These are phyloP conservation scores for Cryptocephalus primarius DNA, from an alignment of 2,888 invertebrate genomes.

Conservation along the genomic window DNA sequence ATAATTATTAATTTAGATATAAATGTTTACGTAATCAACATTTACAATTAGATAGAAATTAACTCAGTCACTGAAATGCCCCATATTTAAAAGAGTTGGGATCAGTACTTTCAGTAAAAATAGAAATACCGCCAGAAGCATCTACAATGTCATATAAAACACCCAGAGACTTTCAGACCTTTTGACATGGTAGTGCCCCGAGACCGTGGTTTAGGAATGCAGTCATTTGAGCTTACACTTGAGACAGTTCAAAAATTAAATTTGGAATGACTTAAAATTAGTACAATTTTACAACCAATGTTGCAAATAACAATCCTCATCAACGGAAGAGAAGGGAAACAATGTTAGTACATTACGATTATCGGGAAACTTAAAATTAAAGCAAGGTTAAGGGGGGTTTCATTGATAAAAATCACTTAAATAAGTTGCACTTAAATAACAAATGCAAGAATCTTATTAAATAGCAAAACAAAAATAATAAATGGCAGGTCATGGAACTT, in stretches of 20 bases:
- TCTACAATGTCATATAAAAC: neutral
- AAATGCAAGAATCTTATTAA: conserved; percentile 10
- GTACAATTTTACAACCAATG: neutral
- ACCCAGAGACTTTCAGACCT: no score
- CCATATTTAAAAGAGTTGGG: conserved; percentile 8
- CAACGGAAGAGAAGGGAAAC: conserved; percentile 6
- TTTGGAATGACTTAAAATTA: conserved; percentile 25
- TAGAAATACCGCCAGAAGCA: neutral
- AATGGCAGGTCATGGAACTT: no score
- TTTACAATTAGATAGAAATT: conserved; percentile 21
- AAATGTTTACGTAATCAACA: conserved; percentile 26
- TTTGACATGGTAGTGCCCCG: no score
- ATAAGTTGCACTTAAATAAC: conserved; percentile 17
- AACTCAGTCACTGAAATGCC: conserved; percentile 28
- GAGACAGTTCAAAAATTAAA: conserved; percentile 14
- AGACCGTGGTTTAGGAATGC: conserved; percentile 18
- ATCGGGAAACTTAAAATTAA: conserved; percentile 17
- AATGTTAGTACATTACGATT: conserved; percentile 22
- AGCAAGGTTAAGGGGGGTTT: conserved; percentile 15
- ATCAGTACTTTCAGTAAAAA: conserved; percentile 6
- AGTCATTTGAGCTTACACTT: conserved; percentile 21
- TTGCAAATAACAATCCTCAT: no score
- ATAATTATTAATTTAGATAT: conserved; percentile 29
- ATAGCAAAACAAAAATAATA: no score
- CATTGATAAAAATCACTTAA: conserved; percentile 8